A percentile compares a stretch with the other conserved stretches of the same genome.
phyloP scores from a whole-genome alignment of 2,888 invertebrate genomes.

The Pinctada fucata region DNA sequence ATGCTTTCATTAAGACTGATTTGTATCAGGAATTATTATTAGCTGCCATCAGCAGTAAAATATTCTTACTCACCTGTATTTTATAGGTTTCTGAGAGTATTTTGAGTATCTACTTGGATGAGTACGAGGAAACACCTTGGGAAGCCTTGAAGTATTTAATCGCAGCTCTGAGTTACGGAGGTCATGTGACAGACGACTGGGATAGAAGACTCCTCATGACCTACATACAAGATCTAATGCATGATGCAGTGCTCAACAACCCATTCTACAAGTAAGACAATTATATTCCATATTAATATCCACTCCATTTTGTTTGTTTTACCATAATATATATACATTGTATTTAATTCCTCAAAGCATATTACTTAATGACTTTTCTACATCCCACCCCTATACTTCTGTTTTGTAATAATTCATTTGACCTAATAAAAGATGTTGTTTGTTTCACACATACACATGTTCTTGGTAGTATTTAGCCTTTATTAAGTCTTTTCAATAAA shows the following conservation, averaged over 20 bases:
- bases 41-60: no score
- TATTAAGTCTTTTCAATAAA: no score
- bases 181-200: constrained; percentile 88
- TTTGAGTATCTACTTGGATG: constrained; percentile 89
- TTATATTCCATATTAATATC: no score
- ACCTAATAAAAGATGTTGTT: not conserved
- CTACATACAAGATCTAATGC: constrained; percentile 90
- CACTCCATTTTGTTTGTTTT: no score
- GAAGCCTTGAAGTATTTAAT: constrained; percentile 92
- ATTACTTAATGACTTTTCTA: no score
- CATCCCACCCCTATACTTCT: no score
- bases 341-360: no score
- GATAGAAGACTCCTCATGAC: constrained; percentile 86
- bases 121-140: constrained; percentile 93
- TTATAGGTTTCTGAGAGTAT: constrained; percentile 83
- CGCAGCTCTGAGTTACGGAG: constrained; percentile 92
- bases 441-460: constrained; percentile 1
- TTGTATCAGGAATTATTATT: no score
- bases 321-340: no score
- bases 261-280: constrained; percentile 82
- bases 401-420: no score
- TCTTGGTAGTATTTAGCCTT: not conserved
- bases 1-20: no score
- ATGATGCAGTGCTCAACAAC: constrained; percentile 83
- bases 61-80: no score